Percentiles rank a stretch among this genome's conserved stretches.
These are phyloP conservation scores for Morone saxatilis DNA, from an alignment of 2,113 vertebrate genomes.

Conservation along the genomic window DNA sequence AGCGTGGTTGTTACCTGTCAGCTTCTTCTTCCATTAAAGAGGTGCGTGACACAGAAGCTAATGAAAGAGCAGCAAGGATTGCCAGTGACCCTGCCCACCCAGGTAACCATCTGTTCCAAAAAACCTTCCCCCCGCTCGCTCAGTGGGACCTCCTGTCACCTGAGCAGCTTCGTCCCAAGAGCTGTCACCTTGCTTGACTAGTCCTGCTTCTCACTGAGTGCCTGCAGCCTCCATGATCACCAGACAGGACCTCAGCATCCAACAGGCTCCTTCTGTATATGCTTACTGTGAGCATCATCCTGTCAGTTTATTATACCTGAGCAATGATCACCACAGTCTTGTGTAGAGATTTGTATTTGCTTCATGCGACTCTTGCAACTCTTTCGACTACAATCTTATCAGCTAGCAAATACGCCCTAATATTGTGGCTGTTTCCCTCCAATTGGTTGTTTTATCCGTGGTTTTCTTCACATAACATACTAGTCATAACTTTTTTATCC, in stretches of 20 bases:
- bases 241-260: background rate
- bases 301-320: background rate
- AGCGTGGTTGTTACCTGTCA: conserved; percentile 36
- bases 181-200: conserved; percentile 34
- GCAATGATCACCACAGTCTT: background rate
- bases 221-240: background rate
- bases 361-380: no score
- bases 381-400: background rate
- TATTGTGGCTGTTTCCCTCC: background rate
- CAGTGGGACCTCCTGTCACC: conserved; percentile 38
- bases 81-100: conserved; percentile 8
- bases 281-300: background rate
- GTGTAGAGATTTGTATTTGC: background rate
- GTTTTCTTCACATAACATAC: no score
- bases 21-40: conserved; percentile 17
- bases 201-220: conserved; percentile 17
- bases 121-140: background rate
- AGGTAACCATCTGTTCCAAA: conserved; percentile 60
- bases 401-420: no score
- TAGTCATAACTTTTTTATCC: no score
- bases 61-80: conserved; percentile 46
- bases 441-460: background rate
- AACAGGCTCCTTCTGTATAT: background rate
- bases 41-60: conserved; percentile 42
- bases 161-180: conserved; percentile 29